Base-by-base conservation (phyloP, 1,140 invertebrate species). In the Drosophila saltans region DNA sequence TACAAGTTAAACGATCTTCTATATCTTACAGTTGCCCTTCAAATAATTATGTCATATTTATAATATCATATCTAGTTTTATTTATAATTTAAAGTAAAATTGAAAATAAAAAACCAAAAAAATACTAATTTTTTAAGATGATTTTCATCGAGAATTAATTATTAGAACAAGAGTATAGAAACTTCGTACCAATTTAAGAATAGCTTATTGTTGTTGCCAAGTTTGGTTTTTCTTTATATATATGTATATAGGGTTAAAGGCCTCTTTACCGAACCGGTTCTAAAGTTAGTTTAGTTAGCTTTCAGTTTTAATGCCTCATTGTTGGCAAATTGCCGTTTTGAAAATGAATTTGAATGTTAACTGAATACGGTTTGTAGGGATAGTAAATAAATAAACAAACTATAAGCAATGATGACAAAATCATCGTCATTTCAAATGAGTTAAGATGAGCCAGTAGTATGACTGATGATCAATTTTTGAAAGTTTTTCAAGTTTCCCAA, bases 221-320 rank as follows among this genome's bases (percentile, higher is more conserved):
- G 30, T 39, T 41, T 71, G 26, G 21, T 52, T 52, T 48, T 52
- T 24, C 16, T 16, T 16, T 16, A 16, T 16, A 16, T 16, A 0
- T 16, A 16, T 16, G 16, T 48, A 26, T 63, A 72, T 67, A 72
- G 75, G 75, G 75, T 78, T 78, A 72, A 78, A 78, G 75, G 75
- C 68, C 63, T 48, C 45, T 40, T 11, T 10, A 39, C 26, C 48
- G 40, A 77, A 62, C 68, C 30, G 58, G 75, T 71, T 71, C 52
- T 59, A 30, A 26, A 52, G 33, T 58, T 26, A 52, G 45, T 52
- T 52, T 52, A 52, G 45, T 24, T 21, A 16, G 8, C 28, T 61
- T 68, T 48, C 2, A 6, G 59, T 43, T 68, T 55, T 21, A 26
- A 40, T 62, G 39, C 30, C 52, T 52, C 26, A 41, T 63, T 61